phyloP scores from a whole-genome alignment of 1,140 invertebrate genomes.

The Bombus pyrosoma region DNA sequence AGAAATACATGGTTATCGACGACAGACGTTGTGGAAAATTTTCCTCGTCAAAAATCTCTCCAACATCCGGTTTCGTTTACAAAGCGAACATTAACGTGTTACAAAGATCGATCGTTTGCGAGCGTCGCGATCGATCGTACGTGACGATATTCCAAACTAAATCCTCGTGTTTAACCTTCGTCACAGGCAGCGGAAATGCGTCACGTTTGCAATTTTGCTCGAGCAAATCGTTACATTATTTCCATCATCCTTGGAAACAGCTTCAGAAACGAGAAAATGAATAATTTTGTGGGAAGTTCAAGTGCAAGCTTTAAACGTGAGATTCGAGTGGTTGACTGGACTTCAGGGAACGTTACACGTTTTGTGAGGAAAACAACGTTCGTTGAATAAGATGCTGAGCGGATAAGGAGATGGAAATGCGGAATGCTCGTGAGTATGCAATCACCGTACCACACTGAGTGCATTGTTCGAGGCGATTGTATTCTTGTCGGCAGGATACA shows the following conservation, averaged over 20 bases:
- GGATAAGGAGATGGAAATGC: constrained; percentile 41
- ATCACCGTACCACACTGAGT: not conserved
- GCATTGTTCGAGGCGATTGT: constrained; percentile 48
- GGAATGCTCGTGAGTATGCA: constrained; percentile 28
- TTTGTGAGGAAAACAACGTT: not conserved
- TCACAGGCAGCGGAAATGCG: constrained; percentile 34
- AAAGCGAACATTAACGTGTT: not conserved
- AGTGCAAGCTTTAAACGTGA: no score
- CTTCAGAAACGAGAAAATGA: not conserved
- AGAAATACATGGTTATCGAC: not conserved
- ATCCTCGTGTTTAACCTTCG: constrained; percentile 44
- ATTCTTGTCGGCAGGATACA: constrained; percentile 34
- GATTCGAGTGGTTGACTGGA: no score
- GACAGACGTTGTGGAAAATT: not conserved
- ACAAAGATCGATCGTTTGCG: constrained; percentile 46
- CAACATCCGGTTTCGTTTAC: constrained; percentile 3
- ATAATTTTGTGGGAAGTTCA: not conserved
- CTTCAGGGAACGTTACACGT: no score
- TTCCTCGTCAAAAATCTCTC: constrained; percentile 4
- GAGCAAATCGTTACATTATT: constrained; percentile 15
- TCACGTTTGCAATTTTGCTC: constrained; percentile 26
- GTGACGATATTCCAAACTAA: constrained; percentile 66
- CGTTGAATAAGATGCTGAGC: constrained; percentile 6
- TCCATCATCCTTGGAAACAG: not conserved
- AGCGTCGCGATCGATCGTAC: constrained; percentile 59